Evolutionary conservation across 2,888 invertebrate species (phyloP).

Genomic region (Teleogryllus oceanicus): DNA sequence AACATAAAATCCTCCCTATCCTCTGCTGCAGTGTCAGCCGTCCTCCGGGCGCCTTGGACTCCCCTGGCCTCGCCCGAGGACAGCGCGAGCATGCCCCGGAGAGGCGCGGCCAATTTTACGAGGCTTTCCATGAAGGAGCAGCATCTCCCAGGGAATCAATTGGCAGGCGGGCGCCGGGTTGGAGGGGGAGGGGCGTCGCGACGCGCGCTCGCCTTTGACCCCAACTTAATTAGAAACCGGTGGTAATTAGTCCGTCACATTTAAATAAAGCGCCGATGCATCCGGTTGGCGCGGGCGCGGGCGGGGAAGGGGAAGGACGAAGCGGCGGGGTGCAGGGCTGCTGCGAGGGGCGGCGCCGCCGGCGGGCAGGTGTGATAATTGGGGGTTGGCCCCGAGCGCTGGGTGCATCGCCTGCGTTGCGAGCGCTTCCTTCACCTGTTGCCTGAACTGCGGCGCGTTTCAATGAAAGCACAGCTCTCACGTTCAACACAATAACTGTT

Average conservation of each 20-base stretch:
- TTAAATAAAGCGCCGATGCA: conserved; percentile 40
- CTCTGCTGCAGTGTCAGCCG: no score
- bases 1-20: no score
- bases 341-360: background rate
- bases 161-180: background rate
- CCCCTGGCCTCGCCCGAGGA: no score
- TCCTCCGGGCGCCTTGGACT: no score
- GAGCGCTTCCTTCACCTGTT: no score
- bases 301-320: no score
- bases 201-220: conserved; percentile 29
- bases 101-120: background rate
- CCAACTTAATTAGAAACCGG: conserved; percentile 43
- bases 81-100: background rate
- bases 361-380: background rate
- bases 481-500: no score
- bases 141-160: background rate
- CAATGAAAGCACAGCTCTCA: no score
- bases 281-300: background rate
- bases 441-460: no score
- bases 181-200: background rate
- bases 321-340: no score
- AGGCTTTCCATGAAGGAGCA: background rate
- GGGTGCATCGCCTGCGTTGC: no score
- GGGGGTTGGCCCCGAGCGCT: background rate
- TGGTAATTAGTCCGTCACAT: conserved; percentile 42